phyloP scores from a whole-genome alignment of 2,113 vertebrate genomes.

The Uropsilus gracilis region DNA sequence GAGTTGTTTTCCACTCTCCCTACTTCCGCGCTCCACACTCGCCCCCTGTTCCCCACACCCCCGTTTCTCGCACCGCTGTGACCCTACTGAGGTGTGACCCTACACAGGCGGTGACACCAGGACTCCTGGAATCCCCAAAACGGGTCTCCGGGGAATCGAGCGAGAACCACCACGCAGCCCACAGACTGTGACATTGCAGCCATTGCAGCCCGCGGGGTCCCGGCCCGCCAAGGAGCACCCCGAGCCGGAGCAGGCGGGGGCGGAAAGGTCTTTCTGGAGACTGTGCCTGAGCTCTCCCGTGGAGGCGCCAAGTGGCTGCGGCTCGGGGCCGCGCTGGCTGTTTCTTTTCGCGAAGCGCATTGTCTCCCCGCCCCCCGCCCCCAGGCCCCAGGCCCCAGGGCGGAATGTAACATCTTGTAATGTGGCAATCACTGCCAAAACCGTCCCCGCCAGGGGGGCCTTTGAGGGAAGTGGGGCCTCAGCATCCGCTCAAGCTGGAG shows the following conservation, averaged over 20 bases:
- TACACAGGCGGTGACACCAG: not conserved
- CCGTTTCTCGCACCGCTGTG: accelerated
- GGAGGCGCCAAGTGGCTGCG: constrained; percentile 51
- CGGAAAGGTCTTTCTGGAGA: not conserved
- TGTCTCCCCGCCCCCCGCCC: not conserved
- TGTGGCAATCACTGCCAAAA: constrained; percentile 82
- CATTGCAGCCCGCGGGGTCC: not conserved
- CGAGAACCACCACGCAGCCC: not conserved
- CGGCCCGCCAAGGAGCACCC: not conserved
- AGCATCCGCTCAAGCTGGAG: not conserved
- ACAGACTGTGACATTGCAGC: not conserved
- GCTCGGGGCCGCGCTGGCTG: not conserved
- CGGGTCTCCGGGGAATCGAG: not conserved
- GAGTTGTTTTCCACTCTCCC: not conserved
- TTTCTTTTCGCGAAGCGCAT: not conserved
- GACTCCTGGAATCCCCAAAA: not conserved
- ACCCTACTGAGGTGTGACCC: not conserved
- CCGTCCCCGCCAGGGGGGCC: not conserved
- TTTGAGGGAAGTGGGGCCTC: not conserved
- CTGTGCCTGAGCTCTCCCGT: not conserved
- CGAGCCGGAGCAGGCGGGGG: not conserved
- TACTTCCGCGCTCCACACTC: not conserved
- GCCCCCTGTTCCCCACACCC: accelerated
- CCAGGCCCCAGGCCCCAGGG: constrained; percentile 61
- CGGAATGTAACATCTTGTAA: constrained; percentile 84